phyloP scores from a whole-genome alignment of 2,888 invertebrate genomes.

The Masnerella sp. region DNA sequence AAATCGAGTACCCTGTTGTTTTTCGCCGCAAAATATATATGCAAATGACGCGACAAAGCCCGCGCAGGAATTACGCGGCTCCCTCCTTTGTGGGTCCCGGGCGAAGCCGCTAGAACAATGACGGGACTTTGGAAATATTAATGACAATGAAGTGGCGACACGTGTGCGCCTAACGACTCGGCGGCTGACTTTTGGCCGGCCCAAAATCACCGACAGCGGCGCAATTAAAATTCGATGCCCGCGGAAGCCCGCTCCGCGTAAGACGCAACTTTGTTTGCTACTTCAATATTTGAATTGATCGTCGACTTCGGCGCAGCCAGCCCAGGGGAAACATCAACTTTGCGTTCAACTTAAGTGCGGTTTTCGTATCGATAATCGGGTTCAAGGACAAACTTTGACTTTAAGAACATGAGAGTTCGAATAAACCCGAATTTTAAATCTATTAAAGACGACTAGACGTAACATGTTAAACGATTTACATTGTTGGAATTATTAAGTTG shows the following conservation, averaged over 20 bases:
- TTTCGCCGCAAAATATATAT: slow-evolving; percentile 50
- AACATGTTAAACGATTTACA: no score
- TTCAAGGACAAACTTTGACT: neutral
- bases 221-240: slow-evolving; percentile 19
- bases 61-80: slow-evolving; percentile 36
- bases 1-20: slow-evolving; percentile 37
- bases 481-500: no score
- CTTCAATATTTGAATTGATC: slow-evolving; percentile 31
- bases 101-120: slow-evolving; percentile 35
- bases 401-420: no score
- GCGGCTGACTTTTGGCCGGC: slow-evolving; percentile 35
- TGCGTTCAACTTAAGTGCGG: slow-evolving; percentile 13
- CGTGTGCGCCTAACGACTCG: slow-evolving; percentile 35
- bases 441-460: no score
- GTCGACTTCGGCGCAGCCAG: slow-evolving; percentile 4
- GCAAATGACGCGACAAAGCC: slow-evolving; percentile 35
- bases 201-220: slow-evolving; percentile 1
- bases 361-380: neutral
- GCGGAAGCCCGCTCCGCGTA: neutral
- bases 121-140: slow-evolving; percentile 49
- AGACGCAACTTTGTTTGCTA: slow-evolving; percentile 19
- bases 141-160: slow-evolving; percentile 43
- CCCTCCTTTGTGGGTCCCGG: slow-evolving; percentile 39
- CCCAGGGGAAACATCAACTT: slow-evolving; percentile 23
- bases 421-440: no score